These are phyloP conservation scores for Zeuzera pyrina DNA, from an alignment of 2,888 invertebrate genomes.

Conservation along the genomic window DNA sequence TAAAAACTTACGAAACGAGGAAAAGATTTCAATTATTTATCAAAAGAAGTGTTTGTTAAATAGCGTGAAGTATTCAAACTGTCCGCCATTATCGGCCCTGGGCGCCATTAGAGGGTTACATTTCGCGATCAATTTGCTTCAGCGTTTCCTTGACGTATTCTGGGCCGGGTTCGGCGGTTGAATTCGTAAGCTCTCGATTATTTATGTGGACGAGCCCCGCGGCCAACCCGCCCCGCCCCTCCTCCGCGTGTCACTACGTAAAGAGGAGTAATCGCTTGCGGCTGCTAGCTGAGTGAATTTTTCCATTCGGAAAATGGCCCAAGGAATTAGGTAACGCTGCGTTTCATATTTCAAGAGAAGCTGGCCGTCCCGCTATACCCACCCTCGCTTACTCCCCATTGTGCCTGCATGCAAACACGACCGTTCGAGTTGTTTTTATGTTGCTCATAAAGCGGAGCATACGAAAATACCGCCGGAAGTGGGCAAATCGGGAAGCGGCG, in stretches of 20 bases:
- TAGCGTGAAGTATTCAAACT: constrained; percentile 15
- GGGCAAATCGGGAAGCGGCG: constrained; percentile 37
- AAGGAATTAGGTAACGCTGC: constrained; percentile 50
- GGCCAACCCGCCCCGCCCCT: constrained; percentile 30
- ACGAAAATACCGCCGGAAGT: constrained; percentile 38
- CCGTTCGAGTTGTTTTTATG: constrained; percentile 44
- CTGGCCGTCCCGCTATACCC: constrained; percentile 23
- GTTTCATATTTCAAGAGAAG: constrained; percentile 50
- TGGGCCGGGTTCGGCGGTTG: constrained; percentile 32
- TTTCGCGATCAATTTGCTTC: constrained; percentile 44
- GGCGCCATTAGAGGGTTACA: constrained; percentile 34
- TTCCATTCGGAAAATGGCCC: constrained; percentile 59
- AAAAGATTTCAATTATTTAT: no score
- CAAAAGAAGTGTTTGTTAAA: constrained; percentile 5
- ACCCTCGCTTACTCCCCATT: neutral
- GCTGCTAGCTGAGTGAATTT: constrained; percentile 56
- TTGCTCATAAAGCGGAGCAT: constrained; percentile 45
- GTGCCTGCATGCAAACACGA: constrained; percentile 22
- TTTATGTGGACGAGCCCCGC: constrained; percentile 47
- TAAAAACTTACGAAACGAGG: no score
- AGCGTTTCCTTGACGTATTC: constrained; percentile 44
- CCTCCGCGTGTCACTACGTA: constrained; percentile 46
- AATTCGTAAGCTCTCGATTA: constrained; percentile 60
- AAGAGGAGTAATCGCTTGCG: constrained; percentile 60
- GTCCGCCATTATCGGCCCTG: constrained; percentile 14